Conservation (phyloP, 2,797 vertebrate species). For the Miichthys miiuy region DNA sequence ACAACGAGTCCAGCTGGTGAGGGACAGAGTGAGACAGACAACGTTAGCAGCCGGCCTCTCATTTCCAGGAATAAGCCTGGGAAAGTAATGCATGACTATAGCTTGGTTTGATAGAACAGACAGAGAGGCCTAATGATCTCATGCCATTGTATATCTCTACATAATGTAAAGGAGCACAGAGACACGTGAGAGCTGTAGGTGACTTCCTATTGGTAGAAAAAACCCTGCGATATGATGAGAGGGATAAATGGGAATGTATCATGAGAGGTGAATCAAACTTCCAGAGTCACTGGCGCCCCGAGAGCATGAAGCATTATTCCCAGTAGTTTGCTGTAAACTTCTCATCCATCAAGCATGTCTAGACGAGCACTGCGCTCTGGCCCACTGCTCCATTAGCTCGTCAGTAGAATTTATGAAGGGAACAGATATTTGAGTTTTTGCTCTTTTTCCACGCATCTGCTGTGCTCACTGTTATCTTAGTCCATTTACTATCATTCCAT, state of each 20-base stretch:
- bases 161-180: too few species aligned
- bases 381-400: not conserved
- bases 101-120: not conserved
- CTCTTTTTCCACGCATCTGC: not conserved
- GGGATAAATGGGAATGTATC: not conserved
- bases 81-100: slow-evolving; percentile 22
- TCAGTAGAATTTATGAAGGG: not conserved
- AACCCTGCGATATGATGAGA: not conserved
- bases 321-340: not conserved
- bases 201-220: not conserved
- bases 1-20: not conserved
- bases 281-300: not conserved
- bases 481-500: not conserved
- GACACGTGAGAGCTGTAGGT: not conserved
- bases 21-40: not conserved
- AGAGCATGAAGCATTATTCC: not conserved
- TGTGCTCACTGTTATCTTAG: too few species aligned
- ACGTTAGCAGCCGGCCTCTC: not conserved
- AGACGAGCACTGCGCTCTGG: not conserved
- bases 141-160: not conserved
- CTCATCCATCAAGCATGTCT: not conserved
- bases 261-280: not conserved
- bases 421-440: not conserved
- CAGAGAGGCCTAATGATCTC: not conserved
- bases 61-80: slow-evolving; percentile 30